Percentiles rank a stretch among this genome's conserved stretches.
phyloP scores from a whole-genome alignment of 2,888 invertebrate genomes.

The Drosophila neonasuta region DNA sequence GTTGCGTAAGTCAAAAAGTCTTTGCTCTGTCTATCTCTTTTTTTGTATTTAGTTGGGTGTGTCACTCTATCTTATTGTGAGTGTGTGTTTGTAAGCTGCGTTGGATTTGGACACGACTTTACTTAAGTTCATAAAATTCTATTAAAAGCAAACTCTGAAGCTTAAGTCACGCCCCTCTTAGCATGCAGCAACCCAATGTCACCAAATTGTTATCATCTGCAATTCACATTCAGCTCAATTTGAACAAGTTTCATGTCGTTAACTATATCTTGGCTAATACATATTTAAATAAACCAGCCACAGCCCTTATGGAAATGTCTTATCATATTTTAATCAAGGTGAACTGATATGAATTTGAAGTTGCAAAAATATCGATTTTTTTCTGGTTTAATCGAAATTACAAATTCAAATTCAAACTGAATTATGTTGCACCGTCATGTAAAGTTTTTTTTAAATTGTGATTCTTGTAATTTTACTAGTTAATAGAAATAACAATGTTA shows the following conservation, averaged over 20 bases:
- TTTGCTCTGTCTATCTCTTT: slow-evolving; percentile 30
- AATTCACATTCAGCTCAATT: slow-evolving; percentile 37
- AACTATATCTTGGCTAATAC: slow-evolving; percentile 9
- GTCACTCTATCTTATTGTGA: slow-evolving; percentile 28
- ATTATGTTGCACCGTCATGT: too few species aligned
- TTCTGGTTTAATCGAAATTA: not conserved
- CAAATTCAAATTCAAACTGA: not conserved
- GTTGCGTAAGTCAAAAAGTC: slow-evolving; percentile 75
- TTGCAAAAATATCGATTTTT: too few species aligned
- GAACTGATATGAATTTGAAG: not conserved
- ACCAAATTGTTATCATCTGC: slow-evolving; percentile 39
- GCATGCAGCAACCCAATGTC: slow-evolving; percentile 32
- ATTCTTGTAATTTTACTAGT: not conserved
- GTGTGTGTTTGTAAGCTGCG: slow-evolving; percentile 58
- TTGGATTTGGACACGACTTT: slow-evolving; percentile 75
- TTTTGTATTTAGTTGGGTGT: slow-evolving; percentile 11
- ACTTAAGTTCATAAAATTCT: slow-evolving; percentile 77
- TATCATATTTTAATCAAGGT: not conserved
- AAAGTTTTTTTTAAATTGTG: not conserved
- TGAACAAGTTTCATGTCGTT: slow-evolving; percentile 22
- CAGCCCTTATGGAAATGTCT: not conserved
- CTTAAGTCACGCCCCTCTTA: slow-evolving; percentile 45
- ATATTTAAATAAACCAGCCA: slow-evolving; percentile 13
- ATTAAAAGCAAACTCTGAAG: slow-evolving; percentile 61
- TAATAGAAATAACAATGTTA: not conserved